phyloP scores from a whole-genome alignment of 2,888 invertebrate genomes.

The Meiosimyza decipiens region DNA sequence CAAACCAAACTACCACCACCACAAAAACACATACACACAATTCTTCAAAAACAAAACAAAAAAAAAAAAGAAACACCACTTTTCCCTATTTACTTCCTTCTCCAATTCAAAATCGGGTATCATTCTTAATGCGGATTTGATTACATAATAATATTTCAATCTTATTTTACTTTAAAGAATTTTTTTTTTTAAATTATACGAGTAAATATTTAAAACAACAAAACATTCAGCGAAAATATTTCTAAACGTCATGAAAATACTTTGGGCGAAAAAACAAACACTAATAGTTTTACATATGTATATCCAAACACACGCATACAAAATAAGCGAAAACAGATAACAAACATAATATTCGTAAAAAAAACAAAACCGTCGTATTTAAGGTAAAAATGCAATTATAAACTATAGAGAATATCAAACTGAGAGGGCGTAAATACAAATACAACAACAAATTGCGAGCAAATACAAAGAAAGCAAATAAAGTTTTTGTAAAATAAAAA shows the following conservation, averaged over 20 bases:
- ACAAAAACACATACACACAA: conserved; percentile 42
- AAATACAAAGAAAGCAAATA: conserved; percentile 33
- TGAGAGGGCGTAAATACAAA: conserved; percentile 9
- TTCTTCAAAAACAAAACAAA: conserved; percentile 15
- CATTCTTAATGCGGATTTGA: conserved; percentile 59
- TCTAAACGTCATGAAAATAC: conserved; percentile 9
- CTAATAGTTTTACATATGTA: conserved; percentile 46
- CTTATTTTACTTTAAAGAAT: conserved; percentile 46
- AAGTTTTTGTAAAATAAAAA: conserved; percentile 30
- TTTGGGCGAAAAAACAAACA: conserved; percentile 30
- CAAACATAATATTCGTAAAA: conserved; percentile 33
- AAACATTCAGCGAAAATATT: conserved; percentile 18
- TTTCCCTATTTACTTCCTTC: conserved; percentile 26
- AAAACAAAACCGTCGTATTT: conserved; percentile 43
- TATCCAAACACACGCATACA: conserved; percentile 6
- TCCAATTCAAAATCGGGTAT: conserved; percentile 43
- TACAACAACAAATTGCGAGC: conserved; percentile 8
- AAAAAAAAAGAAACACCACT: conserved; percentile 10
- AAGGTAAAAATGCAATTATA: conserved; percentile 35
- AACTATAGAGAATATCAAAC: conserved; percentile 23
- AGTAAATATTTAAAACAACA: conserved; percentile 34
- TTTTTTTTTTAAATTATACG: conserved; percentile 7
- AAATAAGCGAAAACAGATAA: conserved; percentile 5
- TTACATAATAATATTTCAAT: conserved; percentile 50
- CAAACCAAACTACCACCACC: conserved; percentile 41